phyloP scores from a whole-genome alignment of 2,113 vertebrate species.

The Chrysemys picta region DNA sequence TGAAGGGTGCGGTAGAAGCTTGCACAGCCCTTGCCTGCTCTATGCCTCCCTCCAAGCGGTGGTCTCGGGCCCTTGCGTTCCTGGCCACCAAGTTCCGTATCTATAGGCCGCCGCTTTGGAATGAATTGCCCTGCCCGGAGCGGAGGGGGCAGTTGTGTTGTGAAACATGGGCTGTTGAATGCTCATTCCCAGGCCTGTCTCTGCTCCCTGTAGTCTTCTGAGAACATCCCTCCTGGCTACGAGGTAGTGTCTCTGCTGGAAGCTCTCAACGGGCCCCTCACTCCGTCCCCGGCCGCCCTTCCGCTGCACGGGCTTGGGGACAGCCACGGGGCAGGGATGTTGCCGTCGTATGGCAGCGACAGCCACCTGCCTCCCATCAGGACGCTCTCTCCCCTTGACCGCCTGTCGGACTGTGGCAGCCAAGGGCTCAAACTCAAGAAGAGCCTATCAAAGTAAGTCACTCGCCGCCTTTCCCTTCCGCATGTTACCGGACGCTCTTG shows the following conservation, averaged over 20 bases:
- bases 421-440: slow-evolving; percentile 90
- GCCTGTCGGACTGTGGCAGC: slow-evolving; percentile 79
- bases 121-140: not conserved
- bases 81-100: not conserved
- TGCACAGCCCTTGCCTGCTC: not conserved
- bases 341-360: slow-evolving; percentile 87
- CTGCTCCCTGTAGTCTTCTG: slow-evolving; percentile 84
- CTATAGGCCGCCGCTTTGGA: not conserved
- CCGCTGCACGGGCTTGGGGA: slow-evolving; percentile 83
- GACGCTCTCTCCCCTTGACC: slow-evolving; percentile 87
- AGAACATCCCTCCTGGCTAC: slow-evolving; percentile 94
- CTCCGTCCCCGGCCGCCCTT: slow-evolving; percentile 82
- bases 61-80: not conserved
- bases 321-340: slow-evolving; percentile 81
- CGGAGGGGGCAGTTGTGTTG: not conserved
- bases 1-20: not conserved
- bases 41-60: accelerated
- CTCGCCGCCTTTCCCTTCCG: accelerated
- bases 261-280: slow-evolving; percentile 94
- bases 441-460: slow-evolving; percentile 91
- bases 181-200: not conserved
- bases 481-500: not conserved
- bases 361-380: slow-evolving; percentile 82
- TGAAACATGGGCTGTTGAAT: not conserved
- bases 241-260: slow-evolving; percentile 96